These are phyloP conservation scores for Plectus sambesii DNA, from an alignment of 1,140 invertebrate genomes.

Conservation along the genomic window DNA sequence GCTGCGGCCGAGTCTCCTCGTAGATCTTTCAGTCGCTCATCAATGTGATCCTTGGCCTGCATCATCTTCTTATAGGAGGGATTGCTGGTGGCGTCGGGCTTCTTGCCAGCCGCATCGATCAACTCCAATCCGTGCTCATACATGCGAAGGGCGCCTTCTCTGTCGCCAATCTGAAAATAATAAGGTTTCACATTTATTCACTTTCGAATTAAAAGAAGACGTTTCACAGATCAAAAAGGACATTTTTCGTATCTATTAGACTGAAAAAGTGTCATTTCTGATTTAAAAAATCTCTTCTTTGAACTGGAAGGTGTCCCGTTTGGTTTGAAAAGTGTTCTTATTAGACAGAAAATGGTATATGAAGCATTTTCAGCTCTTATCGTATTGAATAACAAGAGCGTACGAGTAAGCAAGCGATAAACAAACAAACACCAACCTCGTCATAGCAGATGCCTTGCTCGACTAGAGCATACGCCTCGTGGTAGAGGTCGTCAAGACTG, in stretches of 20 bases:
- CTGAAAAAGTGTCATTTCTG: no score
- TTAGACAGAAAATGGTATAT: no score
- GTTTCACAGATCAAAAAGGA: slow-evolving; percentile 3
- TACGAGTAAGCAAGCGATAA: no score
- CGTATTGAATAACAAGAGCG: no score
- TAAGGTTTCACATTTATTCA: neutral
- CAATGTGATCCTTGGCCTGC: slow-evolving; percentile 18
- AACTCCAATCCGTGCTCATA: slow-evolving; percentile 25
- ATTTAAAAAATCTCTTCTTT: no score
- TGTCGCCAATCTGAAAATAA: slow-evolving; percentile 15
- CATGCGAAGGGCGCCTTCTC: slow-evolving; percentile 21
- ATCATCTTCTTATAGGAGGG: slow-evolving; percentile 19
- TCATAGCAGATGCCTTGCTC: slow-evolving; percentile 26
- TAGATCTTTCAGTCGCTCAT: slow-evolving; percentile 10
- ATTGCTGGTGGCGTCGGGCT: slow-evolving; percentile 16
- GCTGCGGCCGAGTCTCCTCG: slow-evolving; percentile 7
- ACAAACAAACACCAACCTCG: slow-evolving; percentile 17
- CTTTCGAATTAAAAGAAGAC: neutral
- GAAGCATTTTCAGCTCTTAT: no score
- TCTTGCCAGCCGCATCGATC: slow-evolving; percentile 18
- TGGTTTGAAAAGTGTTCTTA: no score
- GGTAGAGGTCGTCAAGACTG: slow-evolving; percentile 19
- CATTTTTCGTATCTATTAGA: no score
- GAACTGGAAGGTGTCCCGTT: no score
- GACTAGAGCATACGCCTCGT: slow-evolving; percentile 24